Conservation (phyloP, 1,140 invertebrate species). For the Sipha flava region DNA sequence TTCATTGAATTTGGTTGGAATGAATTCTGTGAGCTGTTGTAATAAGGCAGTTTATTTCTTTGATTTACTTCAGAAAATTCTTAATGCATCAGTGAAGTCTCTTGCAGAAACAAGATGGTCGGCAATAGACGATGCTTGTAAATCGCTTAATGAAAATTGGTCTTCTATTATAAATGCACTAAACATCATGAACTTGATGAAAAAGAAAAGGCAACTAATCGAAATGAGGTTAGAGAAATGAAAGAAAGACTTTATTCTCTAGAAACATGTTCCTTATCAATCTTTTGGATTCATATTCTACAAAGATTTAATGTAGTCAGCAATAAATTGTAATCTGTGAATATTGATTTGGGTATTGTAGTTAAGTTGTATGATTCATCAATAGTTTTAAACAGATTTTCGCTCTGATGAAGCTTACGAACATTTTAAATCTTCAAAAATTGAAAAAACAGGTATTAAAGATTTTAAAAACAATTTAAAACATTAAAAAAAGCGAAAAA, state of each 20-base stretch:
- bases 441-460: not conserved
- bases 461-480: not conserved
- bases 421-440: not conserved
- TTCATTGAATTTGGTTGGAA: conserved; percentile 41
- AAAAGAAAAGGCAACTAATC: not conserved
- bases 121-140: conserved; percentile 33
- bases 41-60: conserved; percentile 37
- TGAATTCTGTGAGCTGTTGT: conserved; percentile 41
- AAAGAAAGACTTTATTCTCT: not conserved
- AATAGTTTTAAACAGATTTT: not conserved
- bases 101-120: conserved; percentile 36
- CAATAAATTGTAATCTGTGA: not conserved
- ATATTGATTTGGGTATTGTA: not conserved
- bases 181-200: not conserved
- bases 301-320: not conserved
- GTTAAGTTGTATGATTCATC: not conserved
- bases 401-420: not conserved
- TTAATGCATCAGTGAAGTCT: conserved; percentile 9
- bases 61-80: conserved; percentile 35
- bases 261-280: not conserved
- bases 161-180: not conserved
- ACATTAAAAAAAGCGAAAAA: not conserved
- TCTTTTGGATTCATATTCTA: not conserved
- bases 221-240: not conserved
- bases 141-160: not conserved